Base-by-base conservation (phyloP, 1,140 invertebrate species). In the Teleopsis dalmanni region DNA sequence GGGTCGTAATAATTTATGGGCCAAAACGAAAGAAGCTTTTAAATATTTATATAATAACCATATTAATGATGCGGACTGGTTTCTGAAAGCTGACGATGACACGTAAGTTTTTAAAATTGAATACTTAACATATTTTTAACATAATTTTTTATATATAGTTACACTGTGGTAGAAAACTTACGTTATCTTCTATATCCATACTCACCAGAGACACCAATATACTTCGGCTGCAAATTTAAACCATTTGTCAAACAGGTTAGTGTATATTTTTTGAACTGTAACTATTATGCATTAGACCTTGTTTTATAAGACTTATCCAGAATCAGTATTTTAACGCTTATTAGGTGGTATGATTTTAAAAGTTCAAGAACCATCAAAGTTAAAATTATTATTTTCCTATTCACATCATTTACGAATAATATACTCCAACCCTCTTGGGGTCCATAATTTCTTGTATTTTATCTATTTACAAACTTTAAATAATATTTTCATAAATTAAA, bases 1-100 rank as follows among this genome's bases (percentile, higher is more conserved):
- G 71, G 94, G 93, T 2, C 75, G 94, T 35, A 80, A 96, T 56
- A 84, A 88, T 66, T 74, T 98, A 7, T 97, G 93, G 90, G 89
- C 83, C n/a, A 98, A 98, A 75, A 97, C 95, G 0, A 95, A 94
- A 74, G 84, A 85, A 60, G 92, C 92, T 0, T 97, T 95, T 70
- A 82, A 84, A 63, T 91, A 94, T 62, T 78, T 91, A 19, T 91
- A 91, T 60, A 76, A 87, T 42, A 76, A 91, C 60, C 84, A 96
- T 62, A 73, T 80, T 27, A 77, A 91, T 56, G 78, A 91, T 56
- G 85, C 82, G 11, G 92, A 95, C 70, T 95, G 91, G 91, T 94
- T 94, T 65, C 74, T 95, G 52, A 96, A 96, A 72, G 91, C 91
- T 29, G 92, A 96, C 64, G 92, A 95, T 71, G 92, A 96, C 63